phyloP scores from a whole-genome alignment of 2,113 vertebrate species.

The Pelecanus crispus region DNA sequence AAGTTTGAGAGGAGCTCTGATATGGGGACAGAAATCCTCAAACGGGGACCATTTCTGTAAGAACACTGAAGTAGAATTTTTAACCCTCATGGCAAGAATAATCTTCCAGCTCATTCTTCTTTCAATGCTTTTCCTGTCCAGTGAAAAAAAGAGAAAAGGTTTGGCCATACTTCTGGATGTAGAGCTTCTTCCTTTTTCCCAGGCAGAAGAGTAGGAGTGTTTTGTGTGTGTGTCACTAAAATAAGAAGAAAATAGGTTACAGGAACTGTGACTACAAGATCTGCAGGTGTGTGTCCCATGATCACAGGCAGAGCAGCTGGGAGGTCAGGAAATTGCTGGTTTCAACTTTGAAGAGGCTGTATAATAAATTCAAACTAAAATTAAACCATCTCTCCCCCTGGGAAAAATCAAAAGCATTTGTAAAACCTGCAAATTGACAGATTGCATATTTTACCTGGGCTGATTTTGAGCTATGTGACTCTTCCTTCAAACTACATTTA shows the following conservation, averaged over 20 bases:
- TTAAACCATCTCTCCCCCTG: background rate
- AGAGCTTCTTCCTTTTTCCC: background rate
- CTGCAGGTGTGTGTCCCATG: background rate
- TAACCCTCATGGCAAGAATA: background rate
- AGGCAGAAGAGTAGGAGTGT: background rate
- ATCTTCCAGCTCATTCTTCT: background rate
- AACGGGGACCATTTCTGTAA: background rate
- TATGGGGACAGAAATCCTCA: background rate
- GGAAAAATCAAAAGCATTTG: background rate
- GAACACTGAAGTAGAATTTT: background rate
- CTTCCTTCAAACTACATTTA: constrained; percentile 4
- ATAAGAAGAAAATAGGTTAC: background rate
- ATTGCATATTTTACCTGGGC: background rate
- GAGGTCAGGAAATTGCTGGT: constrained; percentile 12
- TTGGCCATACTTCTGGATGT: background rate
- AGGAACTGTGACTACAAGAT: background rate
- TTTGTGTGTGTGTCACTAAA: background rate
- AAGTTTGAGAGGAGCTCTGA: background rate
- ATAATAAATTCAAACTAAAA: constrained; percentile 44
- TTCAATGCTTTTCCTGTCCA: background rate
- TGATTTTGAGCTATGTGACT: background rate
- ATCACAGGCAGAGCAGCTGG: constrained; percentile 16
- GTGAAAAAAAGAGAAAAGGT: background rate
- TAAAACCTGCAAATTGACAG: background rate
- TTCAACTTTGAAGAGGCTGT: constrained; percentile 15